Evolutionary conservation across 2,797 vertebrate genomes (phyloP).

Genomic region (Microctenopoma steveboyesi): DNA sequence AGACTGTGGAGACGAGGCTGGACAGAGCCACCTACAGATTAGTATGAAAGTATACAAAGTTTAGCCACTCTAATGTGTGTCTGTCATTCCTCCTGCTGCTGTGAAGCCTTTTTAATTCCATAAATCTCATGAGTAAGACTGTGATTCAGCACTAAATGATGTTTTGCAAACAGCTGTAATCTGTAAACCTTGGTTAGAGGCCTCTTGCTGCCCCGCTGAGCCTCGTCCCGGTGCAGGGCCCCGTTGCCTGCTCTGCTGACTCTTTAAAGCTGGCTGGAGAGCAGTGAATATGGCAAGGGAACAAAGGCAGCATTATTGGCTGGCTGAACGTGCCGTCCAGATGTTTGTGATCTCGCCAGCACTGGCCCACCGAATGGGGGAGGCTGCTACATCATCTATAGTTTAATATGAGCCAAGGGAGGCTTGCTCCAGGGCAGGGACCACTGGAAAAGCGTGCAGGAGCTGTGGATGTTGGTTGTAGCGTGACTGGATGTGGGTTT

Average conservation of each 20-base stretch:
- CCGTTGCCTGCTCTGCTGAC: constrained; percentile 51
- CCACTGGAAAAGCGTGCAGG: constrained; percentile 37
- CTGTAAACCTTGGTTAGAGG: constrained; percentile 59
- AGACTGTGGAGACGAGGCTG: constrained; percentile 12
- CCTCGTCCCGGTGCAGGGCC: constrained; percentile 68
- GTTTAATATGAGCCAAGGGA: constrained; percentile 74
- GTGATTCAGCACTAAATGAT: constrained; percentile 57
- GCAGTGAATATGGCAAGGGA: constrained; percentile 79
- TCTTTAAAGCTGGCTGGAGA: constrained; percentile 82
- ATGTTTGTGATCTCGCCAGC: constrained; percentile 82
- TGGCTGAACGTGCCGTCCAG: constrained; percentile 87
- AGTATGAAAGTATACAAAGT: constrained; percentile 5
- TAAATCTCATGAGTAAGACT: constrained; percentile 23
- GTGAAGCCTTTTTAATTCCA: constrained; percentile 31
- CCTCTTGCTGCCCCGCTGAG: constrained; percentile 61
- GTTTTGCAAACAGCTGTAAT: constrained; percentile 57
- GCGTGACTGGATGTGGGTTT: constrained; percentile 50
- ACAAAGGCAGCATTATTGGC: constrained; percentile 81
- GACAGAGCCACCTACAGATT: constrained; percentile 26
- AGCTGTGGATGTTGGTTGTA: constrained; percentile 54
- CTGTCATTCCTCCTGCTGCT: constrained; percentile 27
- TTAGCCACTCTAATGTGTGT: constrained; percentile 10
- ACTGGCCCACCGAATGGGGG: constrained; percentile 71
- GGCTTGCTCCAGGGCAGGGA: constrained; percentile 53
- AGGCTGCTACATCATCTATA: constrained; percentile 68